phyloP scores from a whole-genome alignment of 2,113 vertebrate species.

The Pimephales promelas region DNA sequence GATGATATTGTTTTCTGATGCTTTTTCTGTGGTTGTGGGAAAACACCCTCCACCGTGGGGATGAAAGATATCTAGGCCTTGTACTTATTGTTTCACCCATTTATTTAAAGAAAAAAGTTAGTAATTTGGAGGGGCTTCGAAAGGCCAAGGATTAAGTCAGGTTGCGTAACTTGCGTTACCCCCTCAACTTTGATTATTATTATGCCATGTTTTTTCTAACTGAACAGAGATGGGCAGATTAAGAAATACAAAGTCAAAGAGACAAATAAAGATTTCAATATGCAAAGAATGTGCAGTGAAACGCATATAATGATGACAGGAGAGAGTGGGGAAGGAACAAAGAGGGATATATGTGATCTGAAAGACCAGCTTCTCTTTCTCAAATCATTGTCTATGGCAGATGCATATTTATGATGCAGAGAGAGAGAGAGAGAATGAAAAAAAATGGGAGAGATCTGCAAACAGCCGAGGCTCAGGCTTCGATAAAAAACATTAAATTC shows the following conservation, averaged over 20 bases:
- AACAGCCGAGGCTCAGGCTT: constrained; percentile 43
- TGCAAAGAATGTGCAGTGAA: not conserved
- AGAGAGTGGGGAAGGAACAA: not conserved
- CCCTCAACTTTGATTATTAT: not conserved
- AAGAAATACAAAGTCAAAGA: not conserved
- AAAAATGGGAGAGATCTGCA: constrained; percentile 5
- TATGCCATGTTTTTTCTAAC: not conserved
- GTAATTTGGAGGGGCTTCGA: not conserved
- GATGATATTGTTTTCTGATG: not conserved
- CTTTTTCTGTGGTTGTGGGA: constrained; percentile 8
- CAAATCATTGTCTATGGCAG: constrained; percentile 6
- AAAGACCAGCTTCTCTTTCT: not conserved
- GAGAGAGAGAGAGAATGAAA: not conserved
- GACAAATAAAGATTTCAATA: not conserved
- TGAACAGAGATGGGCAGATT: constrained; percentile 3
- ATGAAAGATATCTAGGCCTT: not conserved
- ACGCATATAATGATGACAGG: not conserved
- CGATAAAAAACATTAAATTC: constrained; percentile 52
- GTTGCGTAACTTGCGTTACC: not conserved
- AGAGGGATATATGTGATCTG: not conserved
- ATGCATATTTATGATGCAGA: constrained; percentile 3
- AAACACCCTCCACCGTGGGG: not conserved
- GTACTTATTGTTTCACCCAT: not conserved
- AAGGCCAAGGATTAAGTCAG: not conserved
- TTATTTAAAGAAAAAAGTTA: not conserved